Conservation (phyloP, 2,797 vertebrate genomes). For the Premnoplex brunnescens region DNA sequence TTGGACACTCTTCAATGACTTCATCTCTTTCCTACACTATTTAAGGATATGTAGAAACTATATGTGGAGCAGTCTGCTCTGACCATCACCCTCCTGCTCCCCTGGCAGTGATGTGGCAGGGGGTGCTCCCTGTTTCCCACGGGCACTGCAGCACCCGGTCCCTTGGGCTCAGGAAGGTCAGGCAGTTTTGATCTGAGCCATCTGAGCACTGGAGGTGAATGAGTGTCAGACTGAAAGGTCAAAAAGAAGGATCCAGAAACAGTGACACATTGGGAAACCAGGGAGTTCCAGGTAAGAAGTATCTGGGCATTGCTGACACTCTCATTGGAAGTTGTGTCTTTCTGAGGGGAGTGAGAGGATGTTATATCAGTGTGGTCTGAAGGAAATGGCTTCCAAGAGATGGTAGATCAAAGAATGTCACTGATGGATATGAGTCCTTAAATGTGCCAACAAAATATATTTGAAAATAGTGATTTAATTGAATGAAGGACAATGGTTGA, state of each 20-base stretch:
- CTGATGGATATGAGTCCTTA: background rate
- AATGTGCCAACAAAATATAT: background rate
- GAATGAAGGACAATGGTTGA: background rate
- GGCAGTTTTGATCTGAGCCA: background rate
- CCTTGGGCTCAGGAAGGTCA: background rate
- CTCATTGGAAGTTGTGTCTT: background rate
- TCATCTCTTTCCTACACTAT: no score
- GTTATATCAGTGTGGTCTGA: background rate
- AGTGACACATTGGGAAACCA: background rate
- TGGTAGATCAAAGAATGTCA: background rate
- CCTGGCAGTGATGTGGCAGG: background rate
- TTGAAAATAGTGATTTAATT: background rate
- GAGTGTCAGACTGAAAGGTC: background rate
- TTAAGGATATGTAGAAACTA: background rate
- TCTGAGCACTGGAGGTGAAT: background rate
- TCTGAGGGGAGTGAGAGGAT: background rate
- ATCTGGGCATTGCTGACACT: background rate
- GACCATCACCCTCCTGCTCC: background rate
- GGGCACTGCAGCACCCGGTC: background rate
- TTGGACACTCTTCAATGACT: background rate
- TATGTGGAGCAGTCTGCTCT: background rate
- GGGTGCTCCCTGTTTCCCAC: fast-evolving
- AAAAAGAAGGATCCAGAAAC: background rate
- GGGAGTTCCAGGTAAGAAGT: background rate
- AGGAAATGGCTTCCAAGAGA: background rate